These are phyloP conservation scores for Thalassaphorura encarpata DNA, from an alignment of 1,140 invertebrate genomes.

Conservation along the genomic window DNA sequence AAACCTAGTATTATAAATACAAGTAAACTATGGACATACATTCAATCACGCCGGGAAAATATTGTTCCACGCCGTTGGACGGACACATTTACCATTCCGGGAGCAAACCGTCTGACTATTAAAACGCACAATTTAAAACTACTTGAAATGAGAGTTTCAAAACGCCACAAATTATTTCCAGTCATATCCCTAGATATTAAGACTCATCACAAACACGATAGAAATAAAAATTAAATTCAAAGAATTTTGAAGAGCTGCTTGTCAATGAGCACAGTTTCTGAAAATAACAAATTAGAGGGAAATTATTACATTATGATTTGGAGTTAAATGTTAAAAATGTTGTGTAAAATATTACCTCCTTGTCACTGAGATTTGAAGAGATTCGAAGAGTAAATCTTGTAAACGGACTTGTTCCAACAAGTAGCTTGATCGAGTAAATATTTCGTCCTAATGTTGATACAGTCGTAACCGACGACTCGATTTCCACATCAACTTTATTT, in stretches of 20 bases:
- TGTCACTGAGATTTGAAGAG: conserved; percentile 14
- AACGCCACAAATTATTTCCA: no score
- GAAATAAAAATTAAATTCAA: conserved; percentile 52
- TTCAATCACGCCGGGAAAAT: no score
- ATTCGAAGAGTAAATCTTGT: conserved; percentile 19
- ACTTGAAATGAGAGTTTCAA: no score
- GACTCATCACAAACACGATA: conserved; percentile 50
- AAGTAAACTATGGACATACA: no score
- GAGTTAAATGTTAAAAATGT: background rate
- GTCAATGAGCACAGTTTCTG: conserved; percentile 44
- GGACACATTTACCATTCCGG: no score
- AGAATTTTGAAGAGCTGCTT: conserved; percentile 40
- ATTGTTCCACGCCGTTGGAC: no score
- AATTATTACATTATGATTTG: background rate
- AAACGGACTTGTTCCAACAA: conserved; percentile 21
- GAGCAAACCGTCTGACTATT: no score
- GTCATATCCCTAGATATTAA: no score
- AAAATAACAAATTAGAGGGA: conserved; percentile 21
- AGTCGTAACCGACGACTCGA: background rate
- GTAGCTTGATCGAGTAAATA: conserved; percentile 20
- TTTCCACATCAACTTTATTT: conserved; percentile 12
- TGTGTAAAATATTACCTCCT: conserved; percentile 18
- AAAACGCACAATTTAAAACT: no score
- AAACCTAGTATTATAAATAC: no score
- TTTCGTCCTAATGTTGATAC: conserved; percentile 9